Base-by-base conservation (phyloP, 2,113 vertebrate species). In the Tachycineta bicolor region DNA sequence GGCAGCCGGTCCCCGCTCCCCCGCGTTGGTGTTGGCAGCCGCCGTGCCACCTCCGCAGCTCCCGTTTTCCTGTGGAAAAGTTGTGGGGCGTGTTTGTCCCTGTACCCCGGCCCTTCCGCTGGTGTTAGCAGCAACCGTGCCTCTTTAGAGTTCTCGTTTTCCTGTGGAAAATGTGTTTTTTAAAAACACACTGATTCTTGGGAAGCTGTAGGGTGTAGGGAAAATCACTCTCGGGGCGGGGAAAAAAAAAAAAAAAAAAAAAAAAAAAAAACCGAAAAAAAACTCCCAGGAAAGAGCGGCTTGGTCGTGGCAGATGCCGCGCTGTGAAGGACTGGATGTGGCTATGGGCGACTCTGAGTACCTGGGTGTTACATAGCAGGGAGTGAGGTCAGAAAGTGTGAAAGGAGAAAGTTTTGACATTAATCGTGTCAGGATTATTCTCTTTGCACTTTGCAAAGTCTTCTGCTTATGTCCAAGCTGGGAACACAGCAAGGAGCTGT, bases 221-320 rank as follows among this genome's bases (percentile, higher is more conserved):
- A 13, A n/a, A 33, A 56, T 7, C 55, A 14, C 44, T 33, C 39
- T 15, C 11, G 12, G 4, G 16, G 6, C n/a, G n/a, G n/a, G n/a
- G n/a, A n/a, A 20, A 22, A 33, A 39, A 18, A 8, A 31, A 3
- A 15, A 13, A 26, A 31, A n/a, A 23, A 23, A 10, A 3, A 17
- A 25, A 60, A 37, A 20, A 22, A 47, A 47, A 43, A 43, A 23
- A 14, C 6, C 14, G 16, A 28, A 4, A 29, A 87, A 50, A 8
- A 59, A 71, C 11, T n/a, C 25, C 18, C 11, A 6, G 17, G 53
- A 31, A 52, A 13, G 9, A 39, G 71, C 20, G 2, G 10, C 12
- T 37, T 44, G 14, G 18, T 19, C 5, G 0, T 14, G 49, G 39
- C 3, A 8, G 11, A 2, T 18, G 47, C 7, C 2, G 2, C 50